A percentile compares a stretch with the other conserved stretches of the same genome.
Evolutionary conservation across 2,888 invertebrate genomes (phyloP).

Genomic region (Dicranocentrus wangi): DNA sequence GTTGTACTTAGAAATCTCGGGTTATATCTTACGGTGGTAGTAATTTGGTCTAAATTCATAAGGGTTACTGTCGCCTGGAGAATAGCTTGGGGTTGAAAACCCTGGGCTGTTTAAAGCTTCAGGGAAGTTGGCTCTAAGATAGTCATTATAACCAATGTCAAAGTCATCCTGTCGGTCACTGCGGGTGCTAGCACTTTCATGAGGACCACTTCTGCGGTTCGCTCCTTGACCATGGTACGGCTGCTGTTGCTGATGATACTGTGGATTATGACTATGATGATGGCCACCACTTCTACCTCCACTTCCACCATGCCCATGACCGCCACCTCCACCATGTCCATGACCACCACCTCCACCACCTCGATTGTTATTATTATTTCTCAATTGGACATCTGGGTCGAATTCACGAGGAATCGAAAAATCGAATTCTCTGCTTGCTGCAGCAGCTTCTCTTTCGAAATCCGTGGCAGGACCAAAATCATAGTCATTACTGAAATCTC

Average conservation of each 20-base stretch:
- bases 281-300: neutral
- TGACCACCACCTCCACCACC: slow-evolving; percentile 10
- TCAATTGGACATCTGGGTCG: slow-evolving; percentile 69
- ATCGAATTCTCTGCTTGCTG: slow-evolving; percentile 61
- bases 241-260: too few species aligned
- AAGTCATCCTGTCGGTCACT: slow-evolving; percentile 40
- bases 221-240: neutral
- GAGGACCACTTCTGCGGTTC: slow-evolving; percentile 9
- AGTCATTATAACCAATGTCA: slow-evolving; percentile 75
- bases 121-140: slow-evolving; percentile 76
- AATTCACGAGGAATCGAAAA: slow-evolving; percentile 71
- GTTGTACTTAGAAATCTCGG: too few species aligned
- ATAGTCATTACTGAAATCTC: slow-evolving; percentile 41
- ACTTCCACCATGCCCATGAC: neutral
- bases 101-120: slow-evolving; percentile 72
- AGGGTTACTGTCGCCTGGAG: neutral
- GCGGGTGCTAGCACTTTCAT: slow-evolving; percentile 50
- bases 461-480: slow-evolving; percentile 62
- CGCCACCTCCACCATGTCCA: neutral
- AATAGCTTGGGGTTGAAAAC: slow-evolving; percentile 9
- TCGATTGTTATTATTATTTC: slow-evolving; percentile 34
- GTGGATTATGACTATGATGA: neutral
- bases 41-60: slow-evolving; percentile 48
- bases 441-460: slow-evolving; percentile 63
- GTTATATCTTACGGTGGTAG: slow-evolving; percentile 33